Evolutionary conservation across 2,888 invertebrate genomes (phyloP).

Genomic region (Drosophila nigricruria): DNA sequence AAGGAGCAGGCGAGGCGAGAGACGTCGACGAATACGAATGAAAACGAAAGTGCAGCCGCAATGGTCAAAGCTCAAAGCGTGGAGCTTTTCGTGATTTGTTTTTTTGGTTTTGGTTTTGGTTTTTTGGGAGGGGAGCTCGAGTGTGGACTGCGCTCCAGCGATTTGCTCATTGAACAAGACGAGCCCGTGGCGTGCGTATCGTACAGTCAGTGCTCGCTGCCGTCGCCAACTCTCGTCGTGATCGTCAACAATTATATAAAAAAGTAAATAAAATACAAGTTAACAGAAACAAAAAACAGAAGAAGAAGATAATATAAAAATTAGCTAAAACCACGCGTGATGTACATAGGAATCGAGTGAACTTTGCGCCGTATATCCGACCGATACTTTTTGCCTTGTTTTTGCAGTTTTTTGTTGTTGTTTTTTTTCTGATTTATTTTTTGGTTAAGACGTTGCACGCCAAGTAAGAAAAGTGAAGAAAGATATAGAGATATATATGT

Average conservation of each 20-base stretch:
- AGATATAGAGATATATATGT: conserved; percentile 2
- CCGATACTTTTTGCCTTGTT: conserved; percentile 9
- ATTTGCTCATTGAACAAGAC: conserved; percentile 78
- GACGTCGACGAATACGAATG: conserved; percentile 40
- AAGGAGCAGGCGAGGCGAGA: not conserved
- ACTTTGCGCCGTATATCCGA: conserved; percentile 24
- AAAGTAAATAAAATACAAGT: conserved; percentile 5
- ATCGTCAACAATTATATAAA: conserved; percentile 44
- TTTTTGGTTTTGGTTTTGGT: not conserved
- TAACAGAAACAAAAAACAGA: not conserved
- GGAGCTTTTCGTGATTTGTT: conserved; percentile 16
- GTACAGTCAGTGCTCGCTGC: conserved; percentile 45
- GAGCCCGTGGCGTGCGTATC: conserved; percentile 76
- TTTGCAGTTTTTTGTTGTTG: conserved; percentile 8
- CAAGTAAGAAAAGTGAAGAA: conserved; percentile 35
- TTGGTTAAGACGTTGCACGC: conserved; percentile 31
- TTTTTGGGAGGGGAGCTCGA: conserved; percentile 38
- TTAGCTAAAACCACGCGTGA: conserved; percentile 7
- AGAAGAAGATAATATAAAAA: not conserved
- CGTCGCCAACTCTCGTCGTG: conserved; percentile 39
- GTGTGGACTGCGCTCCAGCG: conserved; percentile 52
- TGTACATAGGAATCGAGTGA: conserved; percentile 11
- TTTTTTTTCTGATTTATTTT: conserved; percentile 8
- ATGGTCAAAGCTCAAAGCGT: conserved; percentile 15
- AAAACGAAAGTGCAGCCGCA: conserved; percentile 71